Percentiles rank a stretch among this genome's conserved stretches.
phyloP scores from a whole-genome alignment of 2,797 vertebrate species.

The Mus caroli region DNA sequence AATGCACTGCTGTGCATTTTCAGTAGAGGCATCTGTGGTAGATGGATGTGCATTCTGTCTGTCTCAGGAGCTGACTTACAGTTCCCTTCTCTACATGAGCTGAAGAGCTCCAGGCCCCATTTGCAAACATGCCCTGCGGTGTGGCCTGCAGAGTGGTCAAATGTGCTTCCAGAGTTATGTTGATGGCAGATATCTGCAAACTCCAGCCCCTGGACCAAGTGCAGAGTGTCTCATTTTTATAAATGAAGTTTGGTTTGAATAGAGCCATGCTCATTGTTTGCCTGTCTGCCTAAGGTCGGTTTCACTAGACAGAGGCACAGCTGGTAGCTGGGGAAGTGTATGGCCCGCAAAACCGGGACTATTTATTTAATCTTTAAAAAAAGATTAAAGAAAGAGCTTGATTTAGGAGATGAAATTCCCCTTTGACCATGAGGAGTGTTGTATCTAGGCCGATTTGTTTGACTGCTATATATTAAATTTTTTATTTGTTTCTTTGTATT shows the following conservation, averaged over 20 bases:
- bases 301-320: background rate
- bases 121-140: background rate
- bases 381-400: background rate
- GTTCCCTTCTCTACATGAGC: background rate
- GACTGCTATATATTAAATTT: background rate
- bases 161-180: background rate
- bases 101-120: background rate
- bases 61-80: background rate
- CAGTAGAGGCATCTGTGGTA: background rate
- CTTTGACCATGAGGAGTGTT: background rate
- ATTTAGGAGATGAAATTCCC: background rate
- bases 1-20: background rate
- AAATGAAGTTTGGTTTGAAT: constrained; percentile 44
- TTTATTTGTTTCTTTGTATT: background rate
- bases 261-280: background rate
- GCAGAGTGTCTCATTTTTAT: background rate
- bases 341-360: background rate
- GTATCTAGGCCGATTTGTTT: background rate
- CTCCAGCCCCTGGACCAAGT: background rate
- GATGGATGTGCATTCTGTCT: background rate
- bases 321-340: background rate
- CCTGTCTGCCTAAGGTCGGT: background rate
- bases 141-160: background rate
- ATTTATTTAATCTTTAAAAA: background rate
- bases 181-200: background rate